phyloP scores from a whole-genome alignment of 2,113 vertebrate species.

The Alces alces region DNA sequence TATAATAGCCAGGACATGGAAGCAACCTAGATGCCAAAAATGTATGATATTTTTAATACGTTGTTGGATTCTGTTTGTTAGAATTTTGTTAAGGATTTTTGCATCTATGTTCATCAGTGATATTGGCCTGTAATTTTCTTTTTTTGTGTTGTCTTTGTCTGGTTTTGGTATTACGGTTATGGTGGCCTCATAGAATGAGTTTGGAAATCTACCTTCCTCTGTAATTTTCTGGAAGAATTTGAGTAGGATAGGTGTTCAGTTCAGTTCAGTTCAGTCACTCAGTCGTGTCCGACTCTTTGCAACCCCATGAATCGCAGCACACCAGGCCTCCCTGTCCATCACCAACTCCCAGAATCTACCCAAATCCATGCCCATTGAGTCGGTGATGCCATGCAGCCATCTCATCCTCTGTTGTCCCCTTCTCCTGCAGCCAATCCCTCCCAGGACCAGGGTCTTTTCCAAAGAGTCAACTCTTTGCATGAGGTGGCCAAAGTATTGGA shows the following conservation, averaged over 20 bases:
- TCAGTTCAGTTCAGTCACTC: background rate
- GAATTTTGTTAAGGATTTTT: background rate
- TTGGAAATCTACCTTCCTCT: background rate
- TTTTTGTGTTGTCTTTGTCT: background rate
- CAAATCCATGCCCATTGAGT: background rate
- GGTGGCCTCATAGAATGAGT: background rate
- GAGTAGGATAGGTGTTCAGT: background rate
- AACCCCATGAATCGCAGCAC: fast-evolving
- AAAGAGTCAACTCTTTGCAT: background rate
- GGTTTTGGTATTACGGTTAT: background rate
- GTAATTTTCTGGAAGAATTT: background rate
- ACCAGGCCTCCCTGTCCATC: background rate
- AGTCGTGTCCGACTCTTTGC: background rate
- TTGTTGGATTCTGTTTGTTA: background rate
- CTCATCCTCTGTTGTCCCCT: background rate
- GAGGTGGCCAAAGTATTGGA: background rate
- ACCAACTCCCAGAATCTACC: fast-evolving
- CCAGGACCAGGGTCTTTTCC: background rate
- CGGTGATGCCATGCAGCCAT: background rate
- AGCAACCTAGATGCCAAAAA: no score
- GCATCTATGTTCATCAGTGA: background rate
- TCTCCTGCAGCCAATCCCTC: background rate
- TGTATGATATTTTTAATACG: background rate
- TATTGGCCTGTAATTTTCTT: background rate
- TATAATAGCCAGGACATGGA: no score